A percentile compares a stretch with the other conserved stretches of the same genome.
phyloP scores from a whole-genome alignment of 37 sponge, comb jelly and placozoan genomes.

The Axinella damicornis region DNA sequence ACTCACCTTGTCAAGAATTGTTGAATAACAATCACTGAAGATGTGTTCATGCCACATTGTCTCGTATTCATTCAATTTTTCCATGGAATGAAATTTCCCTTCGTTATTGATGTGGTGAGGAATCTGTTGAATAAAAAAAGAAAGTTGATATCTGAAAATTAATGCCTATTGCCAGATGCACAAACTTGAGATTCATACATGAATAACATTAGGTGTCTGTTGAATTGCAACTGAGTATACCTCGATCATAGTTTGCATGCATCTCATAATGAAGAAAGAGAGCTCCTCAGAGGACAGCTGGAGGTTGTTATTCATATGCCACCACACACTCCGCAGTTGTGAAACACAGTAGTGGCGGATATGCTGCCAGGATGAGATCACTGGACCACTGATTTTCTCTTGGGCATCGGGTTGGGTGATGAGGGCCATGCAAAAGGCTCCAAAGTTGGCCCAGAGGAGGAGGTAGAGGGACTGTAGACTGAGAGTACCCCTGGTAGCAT shows the following conservation, averaged over 20 bases:
- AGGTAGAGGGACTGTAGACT: slow-evolving; percentile 84
- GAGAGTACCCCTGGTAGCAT: slow-evolving; percentile 61
- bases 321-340: slow-evolving; percentile 80
- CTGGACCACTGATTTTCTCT: slow-evolving; percentile 44
- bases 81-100: slow-evolving; percentile 20
- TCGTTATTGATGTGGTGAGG: neutral
- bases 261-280: slow-evolving; percentile 50
- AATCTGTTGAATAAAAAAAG: neutral
- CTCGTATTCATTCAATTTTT: slow-evolving; percentile 61
- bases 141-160: no score
- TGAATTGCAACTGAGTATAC: neutral
- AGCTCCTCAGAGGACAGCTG: slow-evolving; percentile 75
- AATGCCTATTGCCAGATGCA: no score
- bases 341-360: slow-evolving; percentile 81
- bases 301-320: slow-evolving; percentile 62
- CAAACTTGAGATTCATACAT: no score
- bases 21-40: neutral
- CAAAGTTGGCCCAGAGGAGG: slow-evolving; percentile 78
- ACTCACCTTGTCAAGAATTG: no score
- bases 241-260: slow-evolving; percentile 39
- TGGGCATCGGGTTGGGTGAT: slow-evolving; percentile 64
- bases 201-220: no score
- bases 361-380: slow-evolving; percentile 81
- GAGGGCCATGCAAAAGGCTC: slow-evolving; percentile 70
- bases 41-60: slow-evolving; percentile 49